Evolutionary conservation across 2,797 vertebrate genomes (phyloP), one percentile per base, ranked within the genome.

Genomic region (Eulemur mongoz): DNA sequence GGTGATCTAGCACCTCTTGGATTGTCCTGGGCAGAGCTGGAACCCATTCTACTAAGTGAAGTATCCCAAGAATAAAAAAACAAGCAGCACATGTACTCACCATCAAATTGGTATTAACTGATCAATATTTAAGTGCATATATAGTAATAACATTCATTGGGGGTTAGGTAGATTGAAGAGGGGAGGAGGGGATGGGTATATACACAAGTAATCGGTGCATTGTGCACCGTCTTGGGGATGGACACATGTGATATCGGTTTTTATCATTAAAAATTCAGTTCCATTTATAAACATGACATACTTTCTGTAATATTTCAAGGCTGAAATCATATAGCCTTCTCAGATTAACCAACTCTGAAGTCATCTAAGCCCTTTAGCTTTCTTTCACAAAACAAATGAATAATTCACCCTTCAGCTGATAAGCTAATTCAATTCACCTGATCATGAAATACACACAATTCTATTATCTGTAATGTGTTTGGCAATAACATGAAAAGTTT

Each of bases 341-440:
- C 54, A 57, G 83, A 43, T 84, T 85, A 40, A 70, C 35, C 43
- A 13, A 75, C 32, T 65, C 35, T 27, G 22, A 0, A 52, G 11
- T 82, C 50, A 30, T 4, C 5, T 48, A 86, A 92, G 0, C 22
- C 25, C 18, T 89, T 92, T 67, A 82, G 15, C 17, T 89, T 87
- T 70, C 13, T 14, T 48, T 63, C 40, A 48, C 54, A 88, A 93
- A 76, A 84, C 3, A 92, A 83, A 92, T 83, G 32, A 80, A 72
- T 75, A 95, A 83, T 23, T 76, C 57, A 63, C 50, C 43, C 38
- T 63, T 94, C 18, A 35, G 7, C 45, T 65, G 40, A 81, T 83
- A 91, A 90, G 30, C 45, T 76, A 87, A 72, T 94, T 95, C 43
- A 89, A 35, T 70, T 94, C 4, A n/a, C 45, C 45, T 57, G 30